Evolutionary conservation across 2,888 invertebrate species (phyloP).

Genomic region (Cybosia mesomella): DNA sequence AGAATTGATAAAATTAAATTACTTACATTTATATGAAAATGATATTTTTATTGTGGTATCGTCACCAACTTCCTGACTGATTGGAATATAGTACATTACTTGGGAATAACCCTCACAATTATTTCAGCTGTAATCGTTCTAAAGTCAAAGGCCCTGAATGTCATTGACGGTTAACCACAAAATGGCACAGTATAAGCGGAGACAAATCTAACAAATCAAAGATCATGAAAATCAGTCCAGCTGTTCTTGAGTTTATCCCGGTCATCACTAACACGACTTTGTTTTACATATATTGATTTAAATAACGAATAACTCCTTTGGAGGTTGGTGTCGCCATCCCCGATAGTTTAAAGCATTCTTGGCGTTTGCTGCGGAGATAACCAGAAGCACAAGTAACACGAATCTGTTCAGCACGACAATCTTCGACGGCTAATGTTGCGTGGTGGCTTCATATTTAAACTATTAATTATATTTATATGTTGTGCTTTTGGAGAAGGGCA

Average conservation of each 20-base stretch:
- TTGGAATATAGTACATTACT: neutral
- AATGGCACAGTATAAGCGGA: neutral
- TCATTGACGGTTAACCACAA: neutral
- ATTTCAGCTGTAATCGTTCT: neutral
- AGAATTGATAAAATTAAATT: neutral
- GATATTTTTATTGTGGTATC: constrained; percentile 5
- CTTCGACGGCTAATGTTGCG: no score
- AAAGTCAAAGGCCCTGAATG: neutral
- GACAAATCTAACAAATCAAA: no score
- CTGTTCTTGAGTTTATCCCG: no score
- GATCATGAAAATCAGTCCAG: no score
- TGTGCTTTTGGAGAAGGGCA: no score
- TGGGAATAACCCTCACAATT: constrained; percentile 4
- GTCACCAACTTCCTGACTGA: constrained; percentile 10
- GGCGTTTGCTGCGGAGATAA: neutral
- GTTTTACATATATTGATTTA: neutral
- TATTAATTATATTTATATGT: no score
- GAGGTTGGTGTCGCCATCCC: neutral
- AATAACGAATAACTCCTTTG: neutral
- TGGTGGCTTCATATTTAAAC: no score
- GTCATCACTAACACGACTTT: no score
- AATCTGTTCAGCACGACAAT: no score
- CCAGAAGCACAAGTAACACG: no score
- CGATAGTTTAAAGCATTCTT: neutral
- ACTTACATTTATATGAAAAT: neutral